A percentile compares a stretch with the other conserved stretches of the same genome.
These are phyloP conservation scores for Drosophila koepferae DNA, from an alignment of 2,888 invertebrate genomes.

Conservation along the genomic window DNA sequence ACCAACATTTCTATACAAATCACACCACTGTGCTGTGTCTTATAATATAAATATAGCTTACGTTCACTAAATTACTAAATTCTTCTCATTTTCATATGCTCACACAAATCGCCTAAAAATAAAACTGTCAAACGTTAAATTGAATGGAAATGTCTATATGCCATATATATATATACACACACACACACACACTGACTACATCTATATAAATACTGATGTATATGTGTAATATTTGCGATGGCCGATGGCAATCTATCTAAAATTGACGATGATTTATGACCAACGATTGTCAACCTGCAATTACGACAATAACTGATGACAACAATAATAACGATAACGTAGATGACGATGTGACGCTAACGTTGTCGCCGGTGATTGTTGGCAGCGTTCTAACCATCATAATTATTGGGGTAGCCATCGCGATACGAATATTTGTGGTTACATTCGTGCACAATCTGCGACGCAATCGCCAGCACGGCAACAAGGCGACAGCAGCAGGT, in stretches of 20 bases:
- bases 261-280: conserved; percentile 72
- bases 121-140: conserved; percentile 58
- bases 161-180: not conserved
- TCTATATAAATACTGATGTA: not conserved
- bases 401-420: conserved; percentile 85
- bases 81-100: conserved; percentile 33
- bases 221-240: conserved; percentile 43
- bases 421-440: conserved; percentile 84
- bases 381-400: conserved; percentile 85
- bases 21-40: conserved; percentile 20
- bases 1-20: not conserved
- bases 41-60: conserved; percentile 10
- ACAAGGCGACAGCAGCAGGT: conserved; percentile 82
- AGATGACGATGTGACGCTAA: conserved; percentile 84
- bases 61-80: not conserved
- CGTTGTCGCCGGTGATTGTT: conserved; percentile 85
- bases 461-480: conserved; percentile 84
- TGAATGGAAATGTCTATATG: conserved; percentile 21
- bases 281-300: conserved; percentile 72
- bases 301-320: conserved; percentile 60
- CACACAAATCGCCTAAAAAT: conserved; percentile 51
- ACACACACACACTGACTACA: not conserved
- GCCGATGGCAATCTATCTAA: conserved; percentile 62
- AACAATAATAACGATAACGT: conserved; percentile 56
- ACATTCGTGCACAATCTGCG: conserved; percentile 85